Evolutionary conservation across 2,113 vertebrate genomes (phyloP).

Genomic region (Sylvicapra grimmia): DNA sequence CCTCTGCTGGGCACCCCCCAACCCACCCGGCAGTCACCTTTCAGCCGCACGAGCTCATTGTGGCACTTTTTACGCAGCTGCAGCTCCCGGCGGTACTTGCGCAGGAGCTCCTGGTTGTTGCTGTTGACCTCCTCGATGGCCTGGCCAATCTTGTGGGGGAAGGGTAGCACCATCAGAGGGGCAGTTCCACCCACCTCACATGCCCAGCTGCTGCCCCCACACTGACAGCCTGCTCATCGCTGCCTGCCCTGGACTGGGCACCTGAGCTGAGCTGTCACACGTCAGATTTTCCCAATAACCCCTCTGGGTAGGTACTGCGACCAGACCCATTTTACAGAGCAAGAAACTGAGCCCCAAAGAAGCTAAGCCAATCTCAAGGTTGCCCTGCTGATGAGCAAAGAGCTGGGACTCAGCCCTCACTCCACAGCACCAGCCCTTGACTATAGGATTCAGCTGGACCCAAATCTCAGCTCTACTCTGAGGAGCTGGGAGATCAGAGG

Average conservation of each 20-base stretch:
- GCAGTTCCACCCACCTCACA: not conserved
- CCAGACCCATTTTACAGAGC: not conserved
- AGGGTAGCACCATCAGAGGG: rapidly evolving
- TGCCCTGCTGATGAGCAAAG: not conserved
- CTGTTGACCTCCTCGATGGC: slow-evolving; percentile 90
- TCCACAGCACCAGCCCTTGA: not conserved
- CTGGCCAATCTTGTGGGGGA: slow-evolving; percentile 84
- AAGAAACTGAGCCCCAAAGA: not conserved
- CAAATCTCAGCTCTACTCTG: not conserved
- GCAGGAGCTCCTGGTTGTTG: slow-evolving; percentile 91
- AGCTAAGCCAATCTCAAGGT: not conserved
- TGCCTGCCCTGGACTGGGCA: not conserved
- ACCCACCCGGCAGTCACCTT: slow-evolving; percentile 77
- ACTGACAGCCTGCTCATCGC: not conserved
- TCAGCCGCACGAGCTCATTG: slow-evolving; percentile 93
- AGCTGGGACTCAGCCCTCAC: not conserved
- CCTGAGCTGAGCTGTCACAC: rapidly evolving
- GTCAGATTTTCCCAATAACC: not conserved
- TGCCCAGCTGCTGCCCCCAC: rapidly evolving
- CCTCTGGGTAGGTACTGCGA: not conserved
- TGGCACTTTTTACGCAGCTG: slow-evolving; percentile 97
- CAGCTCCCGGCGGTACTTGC: slow-evolving; percentile 94
- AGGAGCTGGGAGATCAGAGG: not conserved
- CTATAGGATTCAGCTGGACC: not conserved
- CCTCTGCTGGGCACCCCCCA: rapidly evolving